Evolutionary conservation across 2,888 invertebrate genomes (phyloP).

Genomic region (Pristionchus fissidentatus): DNA sequence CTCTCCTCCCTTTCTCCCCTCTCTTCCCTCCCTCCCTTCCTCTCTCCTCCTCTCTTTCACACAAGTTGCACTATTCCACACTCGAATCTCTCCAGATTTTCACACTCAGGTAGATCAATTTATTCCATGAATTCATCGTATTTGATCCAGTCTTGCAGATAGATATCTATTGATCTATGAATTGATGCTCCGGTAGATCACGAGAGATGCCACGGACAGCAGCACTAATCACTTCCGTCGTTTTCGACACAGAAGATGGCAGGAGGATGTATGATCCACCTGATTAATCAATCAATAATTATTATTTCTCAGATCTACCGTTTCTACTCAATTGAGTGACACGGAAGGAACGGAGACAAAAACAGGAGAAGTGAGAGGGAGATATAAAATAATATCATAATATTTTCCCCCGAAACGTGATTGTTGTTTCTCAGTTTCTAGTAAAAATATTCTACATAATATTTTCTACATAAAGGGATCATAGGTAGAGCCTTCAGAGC

Average conservation of each 20-base stretch:
- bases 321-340: background rate
- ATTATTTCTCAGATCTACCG: background rate
- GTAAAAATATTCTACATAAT: too few species aligned
- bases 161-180: background rate
- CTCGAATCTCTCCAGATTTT: too few species aligned
- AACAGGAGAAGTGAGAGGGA: constrained; percentile 39
- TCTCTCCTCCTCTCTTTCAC: background rate
- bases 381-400: too few species aligned
- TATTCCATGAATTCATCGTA: background rate
- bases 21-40: background rate
- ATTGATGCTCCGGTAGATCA: background rate
- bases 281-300: background rate
- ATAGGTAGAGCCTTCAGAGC: background rate
- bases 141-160: background rate
- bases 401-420: too few species aligned
- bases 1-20: background rate
- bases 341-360: constrained; percentile 18
- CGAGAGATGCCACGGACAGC: constrained; percentile 32
- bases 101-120: background rate
- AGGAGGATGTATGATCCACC: background rate
- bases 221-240: background rate
- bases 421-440: too few species aligned
- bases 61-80: background rate
- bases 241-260: constrained; percentile 27
- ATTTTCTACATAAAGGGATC: too few species aligned